Evolutionary conservation across 2,113 vertebrate genomes (phyloP), one percentile per base, ranked within the genome.

Genomic region (Talpa occidentalis): DNA sequence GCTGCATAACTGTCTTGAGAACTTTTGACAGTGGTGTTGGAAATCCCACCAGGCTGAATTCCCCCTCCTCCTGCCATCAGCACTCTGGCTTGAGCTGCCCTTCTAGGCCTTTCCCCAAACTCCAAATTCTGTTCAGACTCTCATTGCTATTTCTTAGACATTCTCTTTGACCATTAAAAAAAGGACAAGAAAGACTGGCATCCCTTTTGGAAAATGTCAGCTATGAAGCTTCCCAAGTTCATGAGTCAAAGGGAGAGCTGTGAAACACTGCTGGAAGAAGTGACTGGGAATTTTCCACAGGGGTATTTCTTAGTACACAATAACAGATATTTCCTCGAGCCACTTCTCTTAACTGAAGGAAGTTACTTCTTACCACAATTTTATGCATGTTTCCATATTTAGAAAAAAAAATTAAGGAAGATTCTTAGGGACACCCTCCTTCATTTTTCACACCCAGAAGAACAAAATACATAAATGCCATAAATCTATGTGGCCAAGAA

Each of bases 351-450:
- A 80, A 60, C 56, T 54, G 15, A 22, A 95, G 54, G 26, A 76
- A 92, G 86, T 72, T 56, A 54, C 35, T 88, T 94, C 40, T 91
- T 81, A 84, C 40, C 42, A 81, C 40, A 22, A 87, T 72, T 80
- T 87, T 87, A 91, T 37, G 74, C 15, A 49, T 66, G 35, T 74
- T 92, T 95, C 59, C 69, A 73, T 44, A 74, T 56, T 66, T 69
- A 92, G 78, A 59, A 84, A 96, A 30, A 62, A 79, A 87, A 59
- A 72, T 85, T 86, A 86, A 87, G 35, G 32, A 90, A 96, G 19
- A 94, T 32, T 77, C 70, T 90, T 72, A 73, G 44, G 40, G 8
- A 54, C 8, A 49, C 12, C 67, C 17, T 84, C 28, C 60, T 88
- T 90, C 32, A 86, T 52, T 87, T 96, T 94, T 70, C 70, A 91